Evolutionary conservation across 1,140 invertebrate species (phyloP).

Genomic region (Pseudachorutes palmiensis): DNA sequence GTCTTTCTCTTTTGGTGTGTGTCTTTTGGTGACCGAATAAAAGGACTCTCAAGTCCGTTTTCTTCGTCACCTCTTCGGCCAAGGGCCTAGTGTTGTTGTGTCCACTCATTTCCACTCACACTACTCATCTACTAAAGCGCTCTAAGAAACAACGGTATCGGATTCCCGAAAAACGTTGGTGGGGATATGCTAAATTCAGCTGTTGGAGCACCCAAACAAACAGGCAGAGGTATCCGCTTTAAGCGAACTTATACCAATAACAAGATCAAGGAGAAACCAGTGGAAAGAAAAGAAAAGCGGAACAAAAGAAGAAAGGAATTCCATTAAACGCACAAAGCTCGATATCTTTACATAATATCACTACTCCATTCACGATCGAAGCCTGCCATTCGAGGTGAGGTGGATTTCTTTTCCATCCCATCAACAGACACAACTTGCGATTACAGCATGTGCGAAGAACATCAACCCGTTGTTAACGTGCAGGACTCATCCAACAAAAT

Average conservation of each 20-base stretch:
- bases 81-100: too few relatives aligned
- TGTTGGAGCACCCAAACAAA: background rate
- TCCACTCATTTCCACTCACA: too few relatives aligned
- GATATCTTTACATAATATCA: background rate
- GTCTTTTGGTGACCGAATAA: too few relatives aligned
- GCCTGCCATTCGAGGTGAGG: background rate
- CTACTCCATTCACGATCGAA: background rate
- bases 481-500: conserved; percentile 13
- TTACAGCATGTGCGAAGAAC: conserved; percentile 11
- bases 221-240: background rate
- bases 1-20: too few relatives aligned
- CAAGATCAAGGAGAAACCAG: background rate
- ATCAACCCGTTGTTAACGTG: conserved; percentile 23
- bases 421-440: background rate
- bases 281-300: background rate
- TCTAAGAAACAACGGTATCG: background rate
- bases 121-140: too few relatives aligned
- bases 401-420: background rate
- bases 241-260: background rate
- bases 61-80: too few relatives aligned
- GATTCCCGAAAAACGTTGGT: conserved; percentile 13
- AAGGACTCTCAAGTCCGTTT: too few relatives aligned
- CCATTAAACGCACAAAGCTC: background rate
- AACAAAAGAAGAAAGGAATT: background rate
- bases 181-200: background rate